Base-by-base conservation (phyloP, 2,113 vertebrate species). In the Cephalopterus ornatus region DNA sequence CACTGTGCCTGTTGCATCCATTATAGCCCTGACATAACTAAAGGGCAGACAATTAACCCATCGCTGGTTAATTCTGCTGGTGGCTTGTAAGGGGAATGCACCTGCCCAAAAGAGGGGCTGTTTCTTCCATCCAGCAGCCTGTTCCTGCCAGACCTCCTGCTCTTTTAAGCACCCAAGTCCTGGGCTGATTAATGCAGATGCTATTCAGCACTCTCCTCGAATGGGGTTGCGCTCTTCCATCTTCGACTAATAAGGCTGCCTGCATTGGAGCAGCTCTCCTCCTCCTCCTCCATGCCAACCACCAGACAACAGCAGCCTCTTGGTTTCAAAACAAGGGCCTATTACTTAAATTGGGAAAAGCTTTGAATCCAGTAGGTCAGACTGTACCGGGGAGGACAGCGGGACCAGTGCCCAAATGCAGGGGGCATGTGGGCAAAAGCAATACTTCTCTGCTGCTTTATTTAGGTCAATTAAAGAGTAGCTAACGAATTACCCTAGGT, bases 161-260 rank as follows among this genome's bases (percentile, higher is more conserved):
- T 95, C 95, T 88, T 95, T 96, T 82, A 94, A 96, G 92, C 80
- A 95, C 93, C 95, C 95, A 91, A 75, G 88, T 85, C 95, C 92
- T 85, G 87, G 65, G 97, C 97, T 97, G 97, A 97, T 98, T 96
- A 96, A 97, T 92, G 88, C 97, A 84, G 95, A 97, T 97, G 94
- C 90, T 95, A 95, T 97, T 98, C 78, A 2, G 91, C 58, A 37
- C 93, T 96, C 92, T 92, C 85, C 93, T 97, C 77, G 59, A 98
- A 98, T 97, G 93, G 95, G 97, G 93, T 91, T 89, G 96, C 47
- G n/a, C 86, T 96, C 94, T 97, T 93, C 95, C 87, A 93, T 95
- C 95, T 97, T 97, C 62, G 97, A 98, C 98, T 98, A 98, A 98
- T 98, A 98, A 98, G 98, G 97, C 89, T 9, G 97, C 74, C 96